Conservation (phyloP, 2,113 vertebrate species). For the Falcunculus frontatus region DNA sequence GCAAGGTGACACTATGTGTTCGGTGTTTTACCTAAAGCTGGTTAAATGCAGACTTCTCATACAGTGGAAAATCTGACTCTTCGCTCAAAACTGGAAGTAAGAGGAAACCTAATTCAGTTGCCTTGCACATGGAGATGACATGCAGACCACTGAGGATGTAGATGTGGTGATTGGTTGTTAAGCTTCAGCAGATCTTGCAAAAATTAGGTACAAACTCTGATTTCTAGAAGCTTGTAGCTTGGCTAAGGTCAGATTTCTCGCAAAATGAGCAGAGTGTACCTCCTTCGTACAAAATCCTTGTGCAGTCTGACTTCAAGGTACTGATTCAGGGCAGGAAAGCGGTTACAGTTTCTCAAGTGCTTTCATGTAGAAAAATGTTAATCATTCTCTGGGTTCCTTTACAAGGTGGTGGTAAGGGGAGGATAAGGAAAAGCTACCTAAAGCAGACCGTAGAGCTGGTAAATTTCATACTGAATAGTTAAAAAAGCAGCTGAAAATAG, state of each 20-base stretch:
- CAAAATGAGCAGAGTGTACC: background rate
- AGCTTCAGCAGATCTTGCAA: background rate
- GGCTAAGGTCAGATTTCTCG: background rate
- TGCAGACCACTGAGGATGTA: background rate
- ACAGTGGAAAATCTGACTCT: background rate
- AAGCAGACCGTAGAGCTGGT: background rate
- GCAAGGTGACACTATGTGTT: background rate
- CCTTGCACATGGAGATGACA: rapidly evolving
- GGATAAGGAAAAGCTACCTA: background rate
- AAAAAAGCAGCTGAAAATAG: background rate
- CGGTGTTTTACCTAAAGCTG: background rate
- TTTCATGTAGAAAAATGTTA: background rate
- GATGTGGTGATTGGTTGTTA: background rate
- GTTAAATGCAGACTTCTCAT: background rate
- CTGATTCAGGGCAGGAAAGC: background rate
- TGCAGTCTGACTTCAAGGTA: background rate
- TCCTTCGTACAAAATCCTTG: background rate
- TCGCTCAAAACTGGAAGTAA: background rate
- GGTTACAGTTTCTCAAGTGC: background rate
- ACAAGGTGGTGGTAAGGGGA: background rate
- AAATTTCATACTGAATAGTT: background rate
- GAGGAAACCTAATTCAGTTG: background rate
- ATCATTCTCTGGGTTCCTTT: background rate
- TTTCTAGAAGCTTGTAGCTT: background rate
- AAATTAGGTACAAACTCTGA: background rate